Conservation (phyloP, 2,113 vertebrate genomes). For the Fregetta grallaria region DNA sequence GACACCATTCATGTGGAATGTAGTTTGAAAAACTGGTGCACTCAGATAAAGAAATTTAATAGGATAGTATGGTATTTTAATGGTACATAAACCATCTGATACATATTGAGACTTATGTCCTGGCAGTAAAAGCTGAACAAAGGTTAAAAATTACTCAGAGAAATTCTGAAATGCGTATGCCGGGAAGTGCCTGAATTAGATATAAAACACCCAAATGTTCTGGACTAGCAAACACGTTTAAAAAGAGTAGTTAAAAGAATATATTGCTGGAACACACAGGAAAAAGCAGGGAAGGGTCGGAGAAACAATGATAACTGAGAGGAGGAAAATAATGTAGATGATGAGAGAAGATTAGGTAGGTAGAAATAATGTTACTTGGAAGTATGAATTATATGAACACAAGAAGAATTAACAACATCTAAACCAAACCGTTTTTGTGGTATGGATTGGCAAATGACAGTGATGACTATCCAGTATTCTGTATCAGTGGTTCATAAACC, state of each 20-base stretch:
- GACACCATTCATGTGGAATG: background rate
- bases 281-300: background rate
- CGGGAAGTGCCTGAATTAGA: background rate
- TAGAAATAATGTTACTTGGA: background rate
- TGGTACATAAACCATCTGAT: conserved; percentile 19
- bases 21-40: background rate
- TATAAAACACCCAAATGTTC: background rate
- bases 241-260: background rate
- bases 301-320: background rate
- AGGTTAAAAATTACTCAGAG: background rate
- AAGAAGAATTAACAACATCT: conserved; percentile 4
- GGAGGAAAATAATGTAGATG: background rate
- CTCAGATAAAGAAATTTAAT: background rate
- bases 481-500: background rate
- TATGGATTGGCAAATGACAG: background rate
- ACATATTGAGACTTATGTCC: conserved; percentile 3
- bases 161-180: conserved; percentile 4
- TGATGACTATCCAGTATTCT: background rate
- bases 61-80: conserved; percentile 2
- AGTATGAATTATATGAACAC: background rate
- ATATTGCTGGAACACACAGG: background rate
- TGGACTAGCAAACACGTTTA: background rate
- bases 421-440: background rate
- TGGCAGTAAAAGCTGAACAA: background rate
- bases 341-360: background rate